Conservation (phyloP, 2,113 vertebrate genomes). For the Accipiter virgatus region DNA sequence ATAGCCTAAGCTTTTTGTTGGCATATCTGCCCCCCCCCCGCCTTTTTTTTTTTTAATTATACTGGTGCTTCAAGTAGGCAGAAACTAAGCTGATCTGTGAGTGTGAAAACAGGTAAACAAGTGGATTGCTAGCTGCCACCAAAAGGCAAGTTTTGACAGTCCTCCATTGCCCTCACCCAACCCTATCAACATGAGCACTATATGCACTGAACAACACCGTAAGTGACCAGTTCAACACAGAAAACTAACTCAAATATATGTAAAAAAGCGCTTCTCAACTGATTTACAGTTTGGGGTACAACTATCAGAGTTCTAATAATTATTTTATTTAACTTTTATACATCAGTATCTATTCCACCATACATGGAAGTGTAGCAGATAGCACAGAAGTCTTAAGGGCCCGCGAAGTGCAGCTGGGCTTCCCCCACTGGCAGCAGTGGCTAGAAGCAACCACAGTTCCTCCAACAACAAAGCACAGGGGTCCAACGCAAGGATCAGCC, state of each 20-base stretch:
- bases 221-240: not conserved
- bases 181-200: not conserved
- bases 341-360: not conserved
- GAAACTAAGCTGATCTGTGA: not conserved
- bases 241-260: not conserved
- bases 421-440: not conserved
- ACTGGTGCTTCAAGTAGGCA: not conserved
- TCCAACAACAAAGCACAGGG: not conserved
- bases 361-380: rapidly evolving
- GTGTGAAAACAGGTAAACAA: not conserved
- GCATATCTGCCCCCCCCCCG: rapidly evolving
- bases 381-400: not conserved
- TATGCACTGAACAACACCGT: rapidly evolving
- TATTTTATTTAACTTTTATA: not conserved
- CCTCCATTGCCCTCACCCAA: not conserved
- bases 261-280: not conserved
- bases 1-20: not conserved
- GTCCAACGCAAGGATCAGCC: not conserved
- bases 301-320: not conserved
- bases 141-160: not conserved
- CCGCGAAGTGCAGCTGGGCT: not conserved
- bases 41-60: not conserved
- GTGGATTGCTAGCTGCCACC: not conserved
- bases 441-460: rapidly evolving
- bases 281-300: not conserved